Evolutionary conservation across 2,797 vertebrate species (phyloP), one percentile per base, ranked within the genome.

Genomic region (Cyclura pinguis): DNA sequence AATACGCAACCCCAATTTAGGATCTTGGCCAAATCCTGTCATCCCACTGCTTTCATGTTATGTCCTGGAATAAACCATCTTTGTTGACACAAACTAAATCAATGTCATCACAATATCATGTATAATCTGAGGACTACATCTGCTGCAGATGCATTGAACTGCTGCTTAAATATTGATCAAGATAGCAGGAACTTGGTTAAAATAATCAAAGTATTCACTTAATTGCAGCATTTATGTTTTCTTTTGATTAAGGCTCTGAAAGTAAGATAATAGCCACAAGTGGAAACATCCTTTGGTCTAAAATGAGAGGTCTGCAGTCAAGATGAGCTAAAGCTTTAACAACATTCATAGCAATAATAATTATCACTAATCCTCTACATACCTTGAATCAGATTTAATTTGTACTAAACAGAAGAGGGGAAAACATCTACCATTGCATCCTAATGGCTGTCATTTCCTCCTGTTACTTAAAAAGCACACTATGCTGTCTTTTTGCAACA

Each of bases 361-460:
- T 67, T 91, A 42, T 1, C 22, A 84, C 59, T 57, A 86, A 29
- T 67, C 20, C 42, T 80, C 89, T 32, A 38, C 88, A 35, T 93
- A 94, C 93, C 92, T 89, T 95, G 95, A 94, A 94, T 91, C 80
- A 89, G 67, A 95, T 93, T 95, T 95, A 96, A 96, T 96, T 94
- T 93, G 78, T 96, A 94, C 95, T 95, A 95, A 95, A 96, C 81
- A 94, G 89, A 24, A 72, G 27, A 16, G n/a, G 55, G 27, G 94
- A 96, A 95, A 93, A 81, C 83, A 93, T 96, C 96, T 96, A 93
- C 87, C 73, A 89, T 89, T 95, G 42, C 24, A 93, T n/a, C 74
- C 92, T 94, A 95, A 96, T 92, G 91, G 91, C 89, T 95, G 50
- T 91, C 95, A 97, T 97, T 97, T 96, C 94, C 93, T 92, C 69